A percentile compares a stretch with the other conserved stretches of the same genome.
phyloP scores from a whole-genome alignment of 1,140 invertebrate genomes.

The Zelostemma sp. region DNA sequence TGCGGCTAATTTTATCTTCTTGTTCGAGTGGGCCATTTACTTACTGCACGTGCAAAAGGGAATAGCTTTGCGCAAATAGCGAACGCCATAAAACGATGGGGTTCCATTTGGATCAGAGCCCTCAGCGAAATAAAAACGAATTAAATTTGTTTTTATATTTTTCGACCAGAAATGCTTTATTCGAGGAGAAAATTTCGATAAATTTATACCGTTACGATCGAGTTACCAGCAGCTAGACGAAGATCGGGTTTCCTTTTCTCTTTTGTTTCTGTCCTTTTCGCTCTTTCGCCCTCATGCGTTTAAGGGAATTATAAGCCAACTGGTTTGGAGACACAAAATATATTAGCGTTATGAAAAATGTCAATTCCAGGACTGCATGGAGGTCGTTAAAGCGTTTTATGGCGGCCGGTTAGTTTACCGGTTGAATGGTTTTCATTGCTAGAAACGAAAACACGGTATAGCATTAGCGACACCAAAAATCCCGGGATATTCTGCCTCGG shows the following conservation, averaged over 20 bases:
- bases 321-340: conserved; percentile 17
- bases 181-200: too few relatives aligned
- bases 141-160: too few relatives aligned
- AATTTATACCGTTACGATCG: neutral
- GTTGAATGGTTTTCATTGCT: conserved; percentile 9
- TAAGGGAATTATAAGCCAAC: conserved; percentile 9
- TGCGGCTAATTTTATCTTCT: conserved; percentile 21
- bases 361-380: conserved; percentile 35
- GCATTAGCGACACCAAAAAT: conserved; percentile 6
- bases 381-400: conserved; percentile 46
- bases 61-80: neutral
- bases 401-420: conserved; percentile 8
- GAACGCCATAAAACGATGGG: neutral
- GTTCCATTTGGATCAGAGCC: conserved; percentile 6
- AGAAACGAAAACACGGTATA: conserved; percentile 8
- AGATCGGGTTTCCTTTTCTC: neutral
- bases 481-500: conserved; percentile 2
- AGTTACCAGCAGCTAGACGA: neutral
- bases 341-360: conserved; percentile 44
- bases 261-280: neutral
- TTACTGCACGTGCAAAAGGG: conserved; percentile 9
- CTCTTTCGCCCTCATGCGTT: neutral
- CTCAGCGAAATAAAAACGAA: too few relatives aligned
- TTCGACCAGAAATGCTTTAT: too few relatives aligned
- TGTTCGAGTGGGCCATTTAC: conserved; percentile 14